Percentiles rank a stretch among this genome's conserved stretches.
These are phyloP conservation scores for Catalaphyllia jardinei DNA, from an alignment of 64 coral and sea anemone genomes.

Conservation along the genomic window DNA sequence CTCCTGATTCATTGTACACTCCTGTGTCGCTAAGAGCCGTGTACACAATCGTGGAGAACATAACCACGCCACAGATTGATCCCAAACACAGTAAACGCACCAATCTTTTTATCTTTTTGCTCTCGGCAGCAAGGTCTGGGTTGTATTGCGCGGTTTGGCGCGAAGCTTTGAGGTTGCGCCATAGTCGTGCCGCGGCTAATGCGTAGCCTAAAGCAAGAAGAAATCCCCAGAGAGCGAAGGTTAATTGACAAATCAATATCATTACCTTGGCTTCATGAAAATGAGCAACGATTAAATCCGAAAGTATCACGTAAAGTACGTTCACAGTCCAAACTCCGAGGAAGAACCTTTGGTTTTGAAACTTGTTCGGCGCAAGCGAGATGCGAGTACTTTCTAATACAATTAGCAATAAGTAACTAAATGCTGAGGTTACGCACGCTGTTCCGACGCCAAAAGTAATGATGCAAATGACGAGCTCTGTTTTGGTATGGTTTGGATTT, in stretches of 20 bases:
- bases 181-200: conserved; percentile 51
- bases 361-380: conserved; percentile 43
- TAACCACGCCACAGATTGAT: background rate
- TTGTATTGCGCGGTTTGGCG: background rate
- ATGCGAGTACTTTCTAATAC: conserved; percentile 73
- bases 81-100: background rate
- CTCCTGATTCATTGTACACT: background rate
- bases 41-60: conserved; percentile 20
- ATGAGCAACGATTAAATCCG: conserved; percentile 62
- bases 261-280: conserved; percentile 29
- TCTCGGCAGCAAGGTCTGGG: background rate
- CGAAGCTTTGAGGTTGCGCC: conserved; percentile 60
- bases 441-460: conserved; percentile 57
- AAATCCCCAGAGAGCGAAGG: conserved; percentile 68
- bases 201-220: conserved; percentile 63
- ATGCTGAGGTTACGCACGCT: conserved; percentile 65
- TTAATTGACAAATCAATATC: conserved; percentile 60
- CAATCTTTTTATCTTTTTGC: conserved; percentile 1
- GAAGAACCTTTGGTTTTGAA: conserved; percentile 56
- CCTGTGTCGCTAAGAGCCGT: background rate
- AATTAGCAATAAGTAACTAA: conserved; percentile 69
- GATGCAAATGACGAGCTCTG: conserved; percentile 12
- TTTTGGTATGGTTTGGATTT: background rate
- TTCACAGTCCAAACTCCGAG: conserved; percentile 40
- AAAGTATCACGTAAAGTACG: conserved; percentile 54